Evolutionary conservation across 2,113 vertebrate genomes (phyloP), one percentile per base, ranked within the genome.

Genomic region (Trichechus manatus): DNA sequence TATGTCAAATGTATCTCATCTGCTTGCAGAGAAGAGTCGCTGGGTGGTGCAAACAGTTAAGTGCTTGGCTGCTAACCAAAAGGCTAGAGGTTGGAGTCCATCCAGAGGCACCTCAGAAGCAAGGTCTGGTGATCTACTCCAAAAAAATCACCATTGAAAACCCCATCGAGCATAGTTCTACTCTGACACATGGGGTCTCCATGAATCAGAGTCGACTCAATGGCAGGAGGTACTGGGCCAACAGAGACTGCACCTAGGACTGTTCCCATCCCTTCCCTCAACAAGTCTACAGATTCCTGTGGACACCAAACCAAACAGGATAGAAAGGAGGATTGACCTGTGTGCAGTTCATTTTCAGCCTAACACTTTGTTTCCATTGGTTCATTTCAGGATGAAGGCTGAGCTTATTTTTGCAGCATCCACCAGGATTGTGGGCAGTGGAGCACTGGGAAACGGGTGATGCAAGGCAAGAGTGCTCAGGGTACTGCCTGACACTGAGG

Each of bases 221-320:
- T 72, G 68, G 17, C 15, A 20, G 20, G 3, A 13, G 53, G 53
- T 56, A 9, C 68, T 36, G 68, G 27, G 66, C 19, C 1, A 15
- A 36, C 70, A 36, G n/a, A 72, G 15, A 72, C 6, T 72, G 17
- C n/a, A 66, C 63, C 77, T 78, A 61, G n/a, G 61, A 72, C 11
- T 79, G 1, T 0, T 1, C 9, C 9, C 31, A 4, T 3, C 31
- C 25, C 47, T 27, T 14, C 66, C 4, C 14, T 29, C 39, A 23
- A 78, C 36, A 42, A 80, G 4, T 63, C 53, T 77, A 22, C 44
- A 72, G 42, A 39, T 75, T 61, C 33, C 50, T 63, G 2, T 64
- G 50, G 29, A 39, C 11, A 66, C 23, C 39, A 84, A 93, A n/a
- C 2, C 72, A 86, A 77, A 53, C 36, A 68, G 33, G 66, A 68